Base-by-base conservation (phyloP, 2,888 invertebrate species). In the Carcina quercana region DNA sequence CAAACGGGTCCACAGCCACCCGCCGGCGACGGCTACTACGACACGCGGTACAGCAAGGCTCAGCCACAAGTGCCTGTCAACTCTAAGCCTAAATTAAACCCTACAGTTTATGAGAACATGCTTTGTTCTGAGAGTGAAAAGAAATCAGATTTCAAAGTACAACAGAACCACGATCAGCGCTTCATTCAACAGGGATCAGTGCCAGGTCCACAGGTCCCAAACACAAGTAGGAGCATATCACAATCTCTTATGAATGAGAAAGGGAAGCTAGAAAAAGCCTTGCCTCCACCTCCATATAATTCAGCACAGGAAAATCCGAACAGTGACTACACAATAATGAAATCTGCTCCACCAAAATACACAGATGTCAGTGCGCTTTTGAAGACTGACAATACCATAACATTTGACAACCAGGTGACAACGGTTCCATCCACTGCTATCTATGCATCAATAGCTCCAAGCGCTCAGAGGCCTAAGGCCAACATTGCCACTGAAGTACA, bases 61-160 rank as follows among this genome's bases (percentile, higher is more conserved):
- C 93, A 94, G 59, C 94, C 94, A 0, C 94, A 94, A 72, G 91
- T 92, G 25, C 90, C 92, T 35, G 86, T 88, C 12, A 87, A 87
- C 42, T 64, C 71, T 12, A 82, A 75, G 51, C 58, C 68, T 41
- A 76, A 73, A 59, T 47, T 52, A 43, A 76, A 59, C 59, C 84
- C 76, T 37, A 56, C 45, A 50, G 78, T 71, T 50, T 87, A 71
- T 64, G 87, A 83, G 63, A 84, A 83, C 41, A 78, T 82, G 82
- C 59, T 72, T 47, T 85, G 62, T 68, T 69, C 71, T 40, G 78
- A 80, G 35, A 70, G 47, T 55, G 80, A 79, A 33, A 79, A 78
- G 43, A 74, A 73, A 53, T 61, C 47, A 53, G 80, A 82, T 37
- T 76, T 57, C 40, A 79, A 72, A 49, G 37, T 62, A 28, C 68